Conservation (phyloP, 1,140 invertebrate species). For the Drosophila aff. region DNA sequence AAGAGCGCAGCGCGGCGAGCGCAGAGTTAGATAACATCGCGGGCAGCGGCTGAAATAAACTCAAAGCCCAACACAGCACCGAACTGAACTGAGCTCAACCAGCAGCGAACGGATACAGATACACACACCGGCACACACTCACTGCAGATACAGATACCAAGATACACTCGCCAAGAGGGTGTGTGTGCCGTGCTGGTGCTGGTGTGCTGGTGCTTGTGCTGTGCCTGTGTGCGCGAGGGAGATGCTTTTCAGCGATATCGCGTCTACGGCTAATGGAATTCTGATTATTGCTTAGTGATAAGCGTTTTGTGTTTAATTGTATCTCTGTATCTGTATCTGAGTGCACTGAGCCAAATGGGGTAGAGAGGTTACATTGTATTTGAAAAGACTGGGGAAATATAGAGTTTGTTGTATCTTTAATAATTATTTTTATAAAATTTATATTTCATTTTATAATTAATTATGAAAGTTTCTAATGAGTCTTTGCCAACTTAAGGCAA, state of each 20-base stretch:
- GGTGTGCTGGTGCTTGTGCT: slow-evolving; percentile 6
- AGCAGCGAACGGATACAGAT: slow-evolving; percentile 66
- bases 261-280: slow-evolving; percentile 85
- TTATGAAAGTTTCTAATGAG: no score
- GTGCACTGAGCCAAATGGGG: slow-evolving; percentile 48
- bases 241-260: slow-evolving; percentile 83
- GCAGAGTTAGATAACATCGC: slow-evolving; percentile 84
- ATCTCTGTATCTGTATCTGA: slow-evolving; percentile 82
- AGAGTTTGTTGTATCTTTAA: background rate
- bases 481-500: background rate
- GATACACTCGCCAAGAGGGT: slow-evolving; percentile 56
- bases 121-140: slow-evolving; percentile 50
- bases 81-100: slow-evolving; percentile 29
- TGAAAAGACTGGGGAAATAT: background rate
- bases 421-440: background rate
- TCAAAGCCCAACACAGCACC: slow-evolving; percentile 24
- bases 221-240: slow-evolving; percentile 58
- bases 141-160: slow-evolving; percentile 62
- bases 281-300: slow-evolving; percentile 85
- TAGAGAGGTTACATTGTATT: background rate
- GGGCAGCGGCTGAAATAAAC: slow-evolving; percentile 23
- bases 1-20: slow-evolving; percentile 81
- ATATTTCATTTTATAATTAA: background rate
- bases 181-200: slow-evolving; percentile 19
- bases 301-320: slow-evolving; percentile 85